Percentiles rank a stretch among this genome's conserved stretches.
These are phyloP conservation scores for Dicerorhinus sumatrensis DNA, from an alignment of 2,113 vertebrate species.

Conservation along the genomic window DNA sequence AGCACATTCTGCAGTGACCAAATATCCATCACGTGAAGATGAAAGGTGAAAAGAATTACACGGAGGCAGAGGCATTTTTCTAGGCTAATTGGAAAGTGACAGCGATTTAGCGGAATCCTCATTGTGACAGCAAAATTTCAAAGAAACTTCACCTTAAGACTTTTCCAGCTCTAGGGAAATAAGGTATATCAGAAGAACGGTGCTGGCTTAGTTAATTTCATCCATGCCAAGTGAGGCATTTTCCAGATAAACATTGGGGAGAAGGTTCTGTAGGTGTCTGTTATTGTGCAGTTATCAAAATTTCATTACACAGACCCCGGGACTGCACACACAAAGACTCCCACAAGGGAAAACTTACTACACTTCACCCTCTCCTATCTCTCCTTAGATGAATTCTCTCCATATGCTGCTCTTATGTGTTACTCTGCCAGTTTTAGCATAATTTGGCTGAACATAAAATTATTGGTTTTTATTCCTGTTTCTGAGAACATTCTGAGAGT, in stretches of 20 bases:
- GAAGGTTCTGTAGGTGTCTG: neutral
- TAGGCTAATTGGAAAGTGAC: neutral
- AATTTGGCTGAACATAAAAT: neutral
- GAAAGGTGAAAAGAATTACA: neutral
- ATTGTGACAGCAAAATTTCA: neutral
- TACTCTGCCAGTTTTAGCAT: neutral
- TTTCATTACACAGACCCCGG: neutral
- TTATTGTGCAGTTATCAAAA: neutral
- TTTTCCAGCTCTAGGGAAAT: neutral
- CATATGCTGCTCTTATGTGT: neutral
- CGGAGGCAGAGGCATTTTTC: neutral
- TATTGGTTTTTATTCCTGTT: neutral
- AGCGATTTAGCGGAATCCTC: neutral
- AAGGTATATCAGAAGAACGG: neutral
- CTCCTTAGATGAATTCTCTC: neutral
- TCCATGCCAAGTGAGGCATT: neutral
- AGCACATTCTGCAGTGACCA: neutral
- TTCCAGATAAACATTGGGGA: neutral
- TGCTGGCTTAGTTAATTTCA: neutral
- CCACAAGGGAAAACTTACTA: neutral
- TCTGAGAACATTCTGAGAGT: neutral
- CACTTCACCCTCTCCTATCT: rapidly evolving
- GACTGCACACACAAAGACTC: rapidly evolving
- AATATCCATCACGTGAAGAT: neutral
- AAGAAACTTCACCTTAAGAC: neutral